Conservation (phyloP, 30 jellyfish, hydroid and myxozoan species). For the Hydra vulgaris region DNA sequence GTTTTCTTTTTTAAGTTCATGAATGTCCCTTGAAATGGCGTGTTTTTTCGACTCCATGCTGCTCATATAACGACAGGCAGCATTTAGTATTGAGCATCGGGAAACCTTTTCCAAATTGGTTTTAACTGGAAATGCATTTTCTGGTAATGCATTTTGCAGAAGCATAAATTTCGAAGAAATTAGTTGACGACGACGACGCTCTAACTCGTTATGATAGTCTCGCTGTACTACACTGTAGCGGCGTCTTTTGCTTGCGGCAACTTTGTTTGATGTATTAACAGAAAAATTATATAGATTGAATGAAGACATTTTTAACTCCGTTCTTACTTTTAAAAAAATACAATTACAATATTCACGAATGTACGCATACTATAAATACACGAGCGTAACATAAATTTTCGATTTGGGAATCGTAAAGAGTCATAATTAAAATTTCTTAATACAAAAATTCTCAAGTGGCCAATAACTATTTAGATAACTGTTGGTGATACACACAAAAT, state of each 20-base stretch:
- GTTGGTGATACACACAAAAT: too few species aligned
- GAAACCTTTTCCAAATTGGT: slow-evolving; percentile 31
- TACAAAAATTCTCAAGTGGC: too few species aligned
- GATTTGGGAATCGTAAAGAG: too few species aligned
- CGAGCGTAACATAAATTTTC: too few species aligned
- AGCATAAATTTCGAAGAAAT: slow-evolving; percentile 39
- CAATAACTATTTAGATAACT: too few species aligned
- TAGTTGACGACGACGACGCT: slow-evolving; percentile 37
- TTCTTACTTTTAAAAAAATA: too few species aligned
- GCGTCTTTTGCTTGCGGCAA: background rate
- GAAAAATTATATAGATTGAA: background rate
- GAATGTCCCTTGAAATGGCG: slow-evolving; percentile 34
- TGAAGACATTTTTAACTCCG: background rate
- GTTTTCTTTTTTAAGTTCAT: slow-evolving; percentile 31
- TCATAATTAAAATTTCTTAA: too few species aligned
- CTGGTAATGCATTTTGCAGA: slow-evolving; percentile 35
- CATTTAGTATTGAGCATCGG: slow-evolving; percentile 33
- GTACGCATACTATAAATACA: too few species aligned
- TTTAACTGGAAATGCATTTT: slow-evolving; percentile 21
- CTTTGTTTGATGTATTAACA: background rate
- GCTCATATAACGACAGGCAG: slow-evolving; percentile 50
- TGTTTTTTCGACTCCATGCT: slow-evolving; percentile 37
- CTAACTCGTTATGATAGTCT: slow-evolving; percentile 60
- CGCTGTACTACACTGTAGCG: slow-evolving; percentile 5
- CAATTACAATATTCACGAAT: too few species aligned